Percentiles rank a stretch among this genome's conserved stretches.
Conservation (phyloP, 2,113 vertebrate genomes). For the Aegithalos caudatus region DNA sequence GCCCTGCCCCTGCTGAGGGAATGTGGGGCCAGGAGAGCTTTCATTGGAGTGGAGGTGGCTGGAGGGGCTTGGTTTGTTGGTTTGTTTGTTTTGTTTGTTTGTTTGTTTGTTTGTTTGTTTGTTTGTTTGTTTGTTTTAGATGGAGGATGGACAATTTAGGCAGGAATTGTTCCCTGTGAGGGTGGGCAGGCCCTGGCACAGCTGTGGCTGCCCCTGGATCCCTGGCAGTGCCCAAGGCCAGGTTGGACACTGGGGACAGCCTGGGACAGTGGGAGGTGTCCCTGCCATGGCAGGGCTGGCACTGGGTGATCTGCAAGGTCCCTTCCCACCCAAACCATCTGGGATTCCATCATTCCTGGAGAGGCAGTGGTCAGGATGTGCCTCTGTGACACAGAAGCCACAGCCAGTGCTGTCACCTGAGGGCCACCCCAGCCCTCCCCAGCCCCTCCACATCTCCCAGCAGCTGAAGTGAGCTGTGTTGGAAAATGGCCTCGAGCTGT, state of each 20-base stretch:
- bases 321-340: background rate
- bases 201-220: background rate
- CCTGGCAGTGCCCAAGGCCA: background rate
- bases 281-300: background rate
- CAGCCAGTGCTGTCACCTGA: background rate
- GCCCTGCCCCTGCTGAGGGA: background rate
- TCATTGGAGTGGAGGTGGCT: background rate
- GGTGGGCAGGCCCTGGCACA: no score
- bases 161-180: no score
- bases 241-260: background rate
- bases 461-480: rapidly evolving
- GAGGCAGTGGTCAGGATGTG: background rate
- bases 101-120: background rate
- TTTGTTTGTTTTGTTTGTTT: background rate
- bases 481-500: background rate
- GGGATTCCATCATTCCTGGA: background rate
- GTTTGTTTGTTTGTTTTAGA: background rate
- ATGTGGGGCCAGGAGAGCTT: background rate
- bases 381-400: background rate
- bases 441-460: background rate
- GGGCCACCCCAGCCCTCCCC: background rate
- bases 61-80: background rate
- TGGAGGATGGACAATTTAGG: background rate
- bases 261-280: background rate
- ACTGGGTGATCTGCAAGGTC: rapidly evolving